These are phyloP conservation scores for Drosophila hamatofila DNA, from an alignment of 2,888 invertebrate genomes.

Conservation along the genomic window DNA sequence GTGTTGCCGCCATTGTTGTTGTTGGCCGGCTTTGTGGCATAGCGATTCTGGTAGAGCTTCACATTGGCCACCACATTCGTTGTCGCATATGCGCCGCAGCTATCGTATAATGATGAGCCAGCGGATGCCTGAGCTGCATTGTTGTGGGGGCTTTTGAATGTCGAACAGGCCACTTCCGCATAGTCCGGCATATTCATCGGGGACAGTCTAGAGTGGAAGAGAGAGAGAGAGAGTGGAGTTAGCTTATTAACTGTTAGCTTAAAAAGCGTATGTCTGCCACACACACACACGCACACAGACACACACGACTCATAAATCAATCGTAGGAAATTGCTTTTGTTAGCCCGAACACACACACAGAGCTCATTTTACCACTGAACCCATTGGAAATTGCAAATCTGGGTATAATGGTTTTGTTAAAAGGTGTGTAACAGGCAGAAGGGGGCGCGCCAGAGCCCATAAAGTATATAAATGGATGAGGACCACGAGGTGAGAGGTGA, in stretches of 20 bases:
- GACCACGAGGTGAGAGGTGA: too few species aligned
- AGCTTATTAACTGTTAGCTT: conserved; percentile 38
- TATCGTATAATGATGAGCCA: conserved; percentile 83
- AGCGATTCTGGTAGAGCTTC: conserved; percentile 85
- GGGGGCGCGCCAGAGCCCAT: not conserved
- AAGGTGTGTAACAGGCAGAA: not conserved
- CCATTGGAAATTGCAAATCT: not conserved
- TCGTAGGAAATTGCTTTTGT: conserved; percentile 80
- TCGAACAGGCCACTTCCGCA: conserved; percentile 86
- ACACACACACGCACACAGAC: conserved; percentile 2
- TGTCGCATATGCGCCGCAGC: conserved; percentile 85
- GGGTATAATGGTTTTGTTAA: not conserved
- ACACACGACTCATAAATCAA: conserved; percentile 69
- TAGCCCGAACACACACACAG: conserved; percentile 35
- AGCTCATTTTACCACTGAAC: not conserved
- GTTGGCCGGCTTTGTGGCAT: conserved; percentile 71
- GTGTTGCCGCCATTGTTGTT: conserved; percentile 62
- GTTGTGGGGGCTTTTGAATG: conserved; percentile 84
- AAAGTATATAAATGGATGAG: not conserved
- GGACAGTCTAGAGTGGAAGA: conserved; percentile 79
- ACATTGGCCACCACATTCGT: conserved; percentile 85
- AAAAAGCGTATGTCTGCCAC: conserved; percentile 63
- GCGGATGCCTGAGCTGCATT: conserved; percentile 68
- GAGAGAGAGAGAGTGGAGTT: not conserved
- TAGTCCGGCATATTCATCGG: conserved; percentile 86